Evolutionary conservation across 2,888 invertebrate genomes (phyloP), one percentile per base, ranked within the genome.

Genomic region (Brenthis daphne): DNA sequence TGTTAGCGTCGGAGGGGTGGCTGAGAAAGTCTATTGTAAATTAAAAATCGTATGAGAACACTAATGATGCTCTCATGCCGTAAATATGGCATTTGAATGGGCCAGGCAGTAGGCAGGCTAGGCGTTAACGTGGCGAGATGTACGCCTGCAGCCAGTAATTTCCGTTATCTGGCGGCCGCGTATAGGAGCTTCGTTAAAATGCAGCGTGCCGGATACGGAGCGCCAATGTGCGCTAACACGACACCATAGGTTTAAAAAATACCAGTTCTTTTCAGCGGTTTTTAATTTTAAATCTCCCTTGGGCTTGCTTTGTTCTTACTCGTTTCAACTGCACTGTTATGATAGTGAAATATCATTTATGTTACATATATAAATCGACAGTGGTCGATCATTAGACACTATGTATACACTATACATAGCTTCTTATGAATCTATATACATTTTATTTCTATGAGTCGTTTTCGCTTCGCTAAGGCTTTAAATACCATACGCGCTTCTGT

Each of bases 61-160:
- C 69, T 75, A 76, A 73, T 76, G 72, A 73, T 65, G 73, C 73
- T 61, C 69, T 74, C 73, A 73, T 71, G 65, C 57, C 69, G 71
- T 80, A 80, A 82, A 81, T 84, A 82, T 74, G 65, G 71, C 70
- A 74, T 75, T 75, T 74, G 75, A 75, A 76, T 76, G 73, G 72
- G 66, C 70, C 58, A 65, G 71, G 65, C 69, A 66, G 65, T 53
- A 54, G 60, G 60, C 54, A 58, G 60, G 67, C 67, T 58, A 72
- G 73, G 73, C 74, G 72, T 75, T 74, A 72, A 57, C 72, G 73
- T 68, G 50, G 72, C 68, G 77, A 72, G 76, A 72, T 71, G 68
- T 72, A 70, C 75, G 76, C 76, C 74, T 71, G 76, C 76, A 74
- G 77, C 76, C 69, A 74, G 78, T 77, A 76, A 80, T 80, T 80